A percentile compares a stretch with the other conserved stretches of the same genome.
Evolutionary conservation across 2,797 vertebrate genomes (phyloP).

Genomic region (Chromobotia macracanthus): DNA sequence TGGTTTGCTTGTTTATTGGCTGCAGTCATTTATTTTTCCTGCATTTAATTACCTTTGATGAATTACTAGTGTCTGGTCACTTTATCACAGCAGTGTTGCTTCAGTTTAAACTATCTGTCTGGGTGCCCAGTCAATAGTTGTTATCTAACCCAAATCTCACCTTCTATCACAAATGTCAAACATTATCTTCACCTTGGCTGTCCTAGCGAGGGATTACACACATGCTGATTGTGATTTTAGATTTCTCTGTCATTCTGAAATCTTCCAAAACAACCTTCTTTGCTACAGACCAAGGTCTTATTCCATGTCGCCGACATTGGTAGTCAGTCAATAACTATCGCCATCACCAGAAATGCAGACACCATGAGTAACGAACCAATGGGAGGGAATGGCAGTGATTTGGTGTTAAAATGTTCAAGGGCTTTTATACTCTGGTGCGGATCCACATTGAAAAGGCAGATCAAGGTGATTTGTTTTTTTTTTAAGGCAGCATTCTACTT

Average conservation of each 20-base stretch:
- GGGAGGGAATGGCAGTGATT: constrained; percentile 5
- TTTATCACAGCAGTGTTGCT: not conserved
- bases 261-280: not conserved
- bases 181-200: constrained; percentile 2
- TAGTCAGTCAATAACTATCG: not conserved
- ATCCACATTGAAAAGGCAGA: constrained; percentile 32
- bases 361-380: not conserved
- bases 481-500: not conserved
- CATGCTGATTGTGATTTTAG: not conserved
- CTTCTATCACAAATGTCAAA: not conserved
- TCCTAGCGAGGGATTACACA: not conserved
- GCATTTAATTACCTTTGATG: not conserved
- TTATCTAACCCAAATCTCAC: not conserved
- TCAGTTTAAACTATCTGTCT: not conserved
- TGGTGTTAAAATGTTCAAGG: constrained; percentile 10
- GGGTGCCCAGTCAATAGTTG: not conserved
- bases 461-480: constrained; percentile 32
- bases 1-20: not conserved
- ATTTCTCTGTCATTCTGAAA: not conserved
- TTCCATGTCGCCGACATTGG: constrained; percentile 2
- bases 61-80: not conserved
- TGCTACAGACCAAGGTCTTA: constrained; percentile 1
- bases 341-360: not conserved
- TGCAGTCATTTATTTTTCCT: not conserved
- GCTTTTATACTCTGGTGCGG: not conserved